Percentiles rank a stretch among this genome's conserved stretches.
Conservation (phyloP, 1,140 invertebrate genomes). For the Meloidogyne chitwoodi region DNA sequence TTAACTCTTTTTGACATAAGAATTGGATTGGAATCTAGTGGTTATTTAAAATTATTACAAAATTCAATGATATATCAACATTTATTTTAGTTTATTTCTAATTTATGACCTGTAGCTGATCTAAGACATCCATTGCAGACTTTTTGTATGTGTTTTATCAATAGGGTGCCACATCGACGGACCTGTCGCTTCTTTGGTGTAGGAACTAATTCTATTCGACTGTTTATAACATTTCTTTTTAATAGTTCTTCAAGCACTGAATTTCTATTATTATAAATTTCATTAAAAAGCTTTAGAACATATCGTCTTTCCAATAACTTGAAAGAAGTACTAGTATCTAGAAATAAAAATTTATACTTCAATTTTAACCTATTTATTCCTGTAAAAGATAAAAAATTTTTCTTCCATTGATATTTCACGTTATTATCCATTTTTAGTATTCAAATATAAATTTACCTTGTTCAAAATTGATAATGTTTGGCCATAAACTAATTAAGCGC, state of each 20-base stretch:
- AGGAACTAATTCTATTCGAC: neutral
- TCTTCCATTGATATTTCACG: too few relatives aligned
- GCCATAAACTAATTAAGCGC: too few relatives aligned
- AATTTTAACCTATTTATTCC: too few relatives aligned
- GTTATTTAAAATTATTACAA: neutral
- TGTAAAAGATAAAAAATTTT: too few relatives aligned
- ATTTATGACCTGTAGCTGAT: neutral
- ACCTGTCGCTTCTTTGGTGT: neutral
- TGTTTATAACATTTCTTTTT: neutral
- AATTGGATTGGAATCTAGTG: neutral
- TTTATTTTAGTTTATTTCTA: neutral
- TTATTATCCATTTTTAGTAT: too few relatives aligned
- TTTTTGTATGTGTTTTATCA: constrained; percentile 17
- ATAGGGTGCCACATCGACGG: constrained; percentile 4
- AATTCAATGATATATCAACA: neutral
- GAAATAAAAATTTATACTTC: neutral
- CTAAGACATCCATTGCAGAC: constrained; percentile 17
- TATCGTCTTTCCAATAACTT: neutral
- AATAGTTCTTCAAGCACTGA: neutral
- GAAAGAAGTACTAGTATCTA: neutral
- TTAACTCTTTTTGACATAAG: constrained; percentile 2
- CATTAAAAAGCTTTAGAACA: neutral
- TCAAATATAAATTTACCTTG: too few relatives aligned
- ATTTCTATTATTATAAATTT: neutral
- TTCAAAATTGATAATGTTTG: too few relatives aligned